phyloP scores from a whole-genome alignment of 2,888 invertebrate genomes.

The Coleophora deauratella region DNA sequence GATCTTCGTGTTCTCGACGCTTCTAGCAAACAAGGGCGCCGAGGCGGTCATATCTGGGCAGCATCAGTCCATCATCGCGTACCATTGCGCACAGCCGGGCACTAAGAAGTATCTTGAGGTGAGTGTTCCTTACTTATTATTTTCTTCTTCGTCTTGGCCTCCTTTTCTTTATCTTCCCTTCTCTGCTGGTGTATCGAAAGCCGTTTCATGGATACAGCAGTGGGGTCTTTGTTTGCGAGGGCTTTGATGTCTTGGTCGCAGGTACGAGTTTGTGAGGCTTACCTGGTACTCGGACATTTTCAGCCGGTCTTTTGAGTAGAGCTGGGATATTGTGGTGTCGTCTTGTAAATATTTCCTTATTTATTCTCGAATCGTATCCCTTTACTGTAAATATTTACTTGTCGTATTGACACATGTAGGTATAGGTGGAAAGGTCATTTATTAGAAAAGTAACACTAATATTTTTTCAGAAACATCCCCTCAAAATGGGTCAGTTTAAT shows the following conservation, averaged over 20 bases:
- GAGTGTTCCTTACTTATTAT: constrained; percentile 21
- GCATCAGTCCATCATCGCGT: constrained; percentile 93
- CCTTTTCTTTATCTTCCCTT: too few species aligned
- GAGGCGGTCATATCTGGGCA: constrained; percentile 93
- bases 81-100: constrained; percentile 95
- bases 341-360: too few species aligned
- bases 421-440: neutral
- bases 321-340: too few species aligned
- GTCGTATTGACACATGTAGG: too few species aligned
- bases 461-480: constrained; percentile 86
- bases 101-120: constrained; percentile 96
- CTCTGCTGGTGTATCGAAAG: too few species aligned
- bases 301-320: too few species aligned
- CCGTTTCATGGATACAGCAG: too few species aligned
- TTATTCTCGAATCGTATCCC: too few species aligned
- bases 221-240: too few species aligned
- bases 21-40: constrained; percentile 95
- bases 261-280: neutral
- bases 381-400: too few species aligned
- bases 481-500: constrained; percentile 90
- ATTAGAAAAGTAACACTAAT: constrained; percentile 13
- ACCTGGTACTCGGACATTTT: too few species aligned
- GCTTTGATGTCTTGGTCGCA: neutral
- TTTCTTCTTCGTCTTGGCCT: too few species aligned
- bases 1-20: constrained; percentile 97